A percentile compares a stretch with the other conserved stretches of the same genome.
phyloP scores from a whole-genome alignment of 1,140 invertebrate genomes.

The Drosophila aff. region DNA sequence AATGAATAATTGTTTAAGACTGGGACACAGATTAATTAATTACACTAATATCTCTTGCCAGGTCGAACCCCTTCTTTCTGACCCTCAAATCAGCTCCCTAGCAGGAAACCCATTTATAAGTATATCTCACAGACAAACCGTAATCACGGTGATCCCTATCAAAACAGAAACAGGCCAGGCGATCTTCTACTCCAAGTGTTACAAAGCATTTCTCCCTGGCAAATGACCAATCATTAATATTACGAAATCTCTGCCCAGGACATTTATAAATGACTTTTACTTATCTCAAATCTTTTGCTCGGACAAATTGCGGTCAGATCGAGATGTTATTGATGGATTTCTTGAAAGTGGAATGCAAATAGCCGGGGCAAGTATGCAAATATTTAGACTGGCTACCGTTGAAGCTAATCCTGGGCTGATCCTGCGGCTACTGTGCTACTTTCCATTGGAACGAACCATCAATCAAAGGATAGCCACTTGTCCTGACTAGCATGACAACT shows the following conservation, averaged over 20 bases:
- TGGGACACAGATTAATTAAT: constrained; percentile 9
- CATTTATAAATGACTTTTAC: constrained; percentile 74
- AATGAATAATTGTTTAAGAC: too few species aligned
- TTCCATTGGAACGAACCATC: constrained; percentile 56
- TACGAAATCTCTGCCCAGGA: constrained; percentile 52
- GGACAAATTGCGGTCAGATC: constrained; percentile 76
- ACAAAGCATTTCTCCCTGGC: constrained; percentile 35
- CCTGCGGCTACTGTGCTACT: constrained; percentile 74
- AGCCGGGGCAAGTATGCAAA: constrained; percentile 56
- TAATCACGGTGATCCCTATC: constrained; percentile 48
- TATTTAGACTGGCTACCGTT: constrained; percentile 70
- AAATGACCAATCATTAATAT: constrained; percentile 81
- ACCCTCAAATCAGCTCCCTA: not conserved
- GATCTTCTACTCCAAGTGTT: constrained; percentile 37
- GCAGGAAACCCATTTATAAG: constrained; percentile 27
- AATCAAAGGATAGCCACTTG: constrained; percentile 67
- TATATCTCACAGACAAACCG: constrained; percentile 14
- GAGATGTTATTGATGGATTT: constrained; percentile 64
- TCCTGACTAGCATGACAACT: constrained; percentile 64
- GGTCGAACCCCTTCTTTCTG: not conserved
- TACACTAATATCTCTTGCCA: not conserved
- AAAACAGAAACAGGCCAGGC: constrained; percentile 7
- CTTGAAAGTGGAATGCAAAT: constrained; percentile 57
- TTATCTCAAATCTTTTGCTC: constrained; percentile 37
- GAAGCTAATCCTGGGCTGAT: constrained; percentile 56